These are phyloP conservation scores for Lochmaea crataegi DNA, from an alignment of 2,888 invertebrate genomes.

Conservation along the genomic window DNA sequence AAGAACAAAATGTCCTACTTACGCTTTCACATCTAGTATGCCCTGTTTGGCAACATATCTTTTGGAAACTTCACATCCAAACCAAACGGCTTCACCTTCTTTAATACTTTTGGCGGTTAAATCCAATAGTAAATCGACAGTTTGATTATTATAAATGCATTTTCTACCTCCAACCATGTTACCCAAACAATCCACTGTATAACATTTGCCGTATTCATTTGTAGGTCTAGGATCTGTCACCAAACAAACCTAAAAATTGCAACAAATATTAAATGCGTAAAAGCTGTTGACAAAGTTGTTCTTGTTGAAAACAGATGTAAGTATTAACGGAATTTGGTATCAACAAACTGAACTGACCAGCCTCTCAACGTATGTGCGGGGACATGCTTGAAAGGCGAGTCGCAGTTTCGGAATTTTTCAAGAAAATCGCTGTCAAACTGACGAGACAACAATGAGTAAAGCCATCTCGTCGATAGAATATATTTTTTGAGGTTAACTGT, in stretches of 20 bases:
- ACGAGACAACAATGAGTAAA: no score
- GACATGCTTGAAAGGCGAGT: no score
- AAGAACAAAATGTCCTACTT: slow-evolving; percentile 60
- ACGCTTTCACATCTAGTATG: slow-evolving; percentile 81
- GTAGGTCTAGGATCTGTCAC: slow-evolving; percentile 87
- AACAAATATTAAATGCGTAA: slow-evolving; percentile 1
- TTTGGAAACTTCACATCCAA: slow-evolving; percentile 90
- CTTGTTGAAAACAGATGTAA: no score
- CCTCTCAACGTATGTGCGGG: no score
- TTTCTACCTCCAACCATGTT: slow-evolving; percentile 85
- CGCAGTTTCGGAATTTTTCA: no score
- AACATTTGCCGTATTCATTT: slow-evolving; percentile 82
- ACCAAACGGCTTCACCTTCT: slow-evolving; percentile 90
- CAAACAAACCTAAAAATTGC: slow-evolving; percentile 77
- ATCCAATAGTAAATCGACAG: slow-evolving; percentile 80
- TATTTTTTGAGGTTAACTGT: no score
- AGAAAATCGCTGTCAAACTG: no score
- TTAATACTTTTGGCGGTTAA: slow-evolving; percentile 81
- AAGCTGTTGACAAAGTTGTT: no score
- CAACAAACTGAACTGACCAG: no score
- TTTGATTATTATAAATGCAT: slow-evolving; percentile 90
- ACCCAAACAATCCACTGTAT: slow-evolving; percentile 89
- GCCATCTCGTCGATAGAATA: no score
- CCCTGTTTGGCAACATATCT: slow-evolving; percentile 82
- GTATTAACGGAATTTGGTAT: no score